Conservation (phyloP, 2,888 invertebrate genomes). For the Drosophila fulvimacula region DNA sequence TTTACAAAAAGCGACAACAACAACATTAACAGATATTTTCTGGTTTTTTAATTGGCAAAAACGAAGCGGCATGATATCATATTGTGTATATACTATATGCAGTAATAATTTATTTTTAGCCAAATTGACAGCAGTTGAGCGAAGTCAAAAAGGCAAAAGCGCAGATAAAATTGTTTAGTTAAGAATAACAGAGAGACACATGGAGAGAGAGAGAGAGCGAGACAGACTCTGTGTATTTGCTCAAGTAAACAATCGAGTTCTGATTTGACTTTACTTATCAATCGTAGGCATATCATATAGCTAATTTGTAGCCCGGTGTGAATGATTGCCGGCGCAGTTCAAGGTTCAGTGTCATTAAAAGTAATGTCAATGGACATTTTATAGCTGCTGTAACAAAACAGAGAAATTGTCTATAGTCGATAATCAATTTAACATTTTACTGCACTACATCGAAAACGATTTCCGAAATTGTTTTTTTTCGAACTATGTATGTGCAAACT, state of each 20-base stretch:
- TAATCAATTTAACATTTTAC: constrained; percentile 45
- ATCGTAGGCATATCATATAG: constrained; percentile 7
- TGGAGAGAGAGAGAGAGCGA: constrained; percentile 10
- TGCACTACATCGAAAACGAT: not conserved
- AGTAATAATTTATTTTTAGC: constrained; percentile 78
- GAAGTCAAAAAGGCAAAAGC: constrained; percentile 39
- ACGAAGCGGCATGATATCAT: constrained; percentile 74
- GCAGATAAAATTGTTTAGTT: constrained; percentile 69
- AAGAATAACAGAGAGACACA: constrained; percentile 24
- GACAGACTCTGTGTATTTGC: not conserved
- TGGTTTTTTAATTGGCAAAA: constrained; percentile 77
- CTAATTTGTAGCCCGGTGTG: constrained; percentile 23
- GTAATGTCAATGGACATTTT: constrained; percentile 24
- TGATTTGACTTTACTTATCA: constrained; percentile 53
- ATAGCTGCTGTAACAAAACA: not conserved
- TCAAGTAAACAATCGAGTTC: constrained; percentile 25
- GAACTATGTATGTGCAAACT: constrained; percentile 56
- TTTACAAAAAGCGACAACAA: constrained; percentile 50
- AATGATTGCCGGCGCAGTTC: constrained; percentile 37
- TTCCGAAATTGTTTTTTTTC: not conserved
- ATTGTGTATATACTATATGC: constrained; percentile 68
- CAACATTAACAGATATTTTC: constrained; percentile 50
- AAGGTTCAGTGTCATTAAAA: constrained; percentile 35
- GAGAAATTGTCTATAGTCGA: constrained; percentile 1
- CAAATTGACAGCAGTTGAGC: constrained; percentile 66